Conservation (phyloP, 1,140 invertebrate genomes). For the Zeugodacus cucurbitae region DNA sequence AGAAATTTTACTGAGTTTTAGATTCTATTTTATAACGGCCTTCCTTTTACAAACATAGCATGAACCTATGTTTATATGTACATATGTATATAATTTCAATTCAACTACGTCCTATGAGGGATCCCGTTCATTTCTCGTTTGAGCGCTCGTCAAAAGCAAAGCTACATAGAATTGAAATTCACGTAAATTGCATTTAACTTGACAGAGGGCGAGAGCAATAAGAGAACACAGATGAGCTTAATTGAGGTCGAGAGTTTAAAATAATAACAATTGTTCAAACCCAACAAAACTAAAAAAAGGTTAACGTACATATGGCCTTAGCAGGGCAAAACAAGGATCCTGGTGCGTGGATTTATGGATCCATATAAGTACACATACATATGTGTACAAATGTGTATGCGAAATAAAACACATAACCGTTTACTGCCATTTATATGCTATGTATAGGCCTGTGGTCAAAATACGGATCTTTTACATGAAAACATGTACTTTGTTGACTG, state of each 20-base stretch:
- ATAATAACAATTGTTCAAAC: constrained; percentile 49
- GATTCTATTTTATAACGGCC: background rate
- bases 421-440: background rate
- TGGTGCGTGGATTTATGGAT: too few relatives aligned
- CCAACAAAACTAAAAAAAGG: background rate
- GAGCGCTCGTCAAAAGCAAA: background rate
- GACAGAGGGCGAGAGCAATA: background rate
- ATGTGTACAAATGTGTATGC: background rate
- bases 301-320: background rate
- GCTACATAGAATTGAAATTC: background rate
- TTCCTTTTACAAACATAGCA: too few relatives aligned
- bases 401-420: background rate
- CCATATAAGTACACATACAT: constrained; percentile 47
- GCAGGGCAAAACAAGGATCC: background rate
- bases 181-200: background rate
- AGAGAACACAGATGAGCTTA: constrained; percentile 45
- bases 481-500: too few relatives aligned
- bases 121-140: background rate
- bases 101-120: background rate
- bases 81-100: too few relatives aligned
- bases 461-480: too few relatives aligned
- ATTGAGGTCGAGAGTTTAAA: constrained; percentile 64
- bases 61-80: too few relatives aligned
- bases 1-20: background rate
- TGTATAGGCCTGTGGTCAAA: background rate